Evolutionary conservation across 2,888 invertebrate species (phyloP).

Genomic region (Koerneria pararmatus): DNA sequence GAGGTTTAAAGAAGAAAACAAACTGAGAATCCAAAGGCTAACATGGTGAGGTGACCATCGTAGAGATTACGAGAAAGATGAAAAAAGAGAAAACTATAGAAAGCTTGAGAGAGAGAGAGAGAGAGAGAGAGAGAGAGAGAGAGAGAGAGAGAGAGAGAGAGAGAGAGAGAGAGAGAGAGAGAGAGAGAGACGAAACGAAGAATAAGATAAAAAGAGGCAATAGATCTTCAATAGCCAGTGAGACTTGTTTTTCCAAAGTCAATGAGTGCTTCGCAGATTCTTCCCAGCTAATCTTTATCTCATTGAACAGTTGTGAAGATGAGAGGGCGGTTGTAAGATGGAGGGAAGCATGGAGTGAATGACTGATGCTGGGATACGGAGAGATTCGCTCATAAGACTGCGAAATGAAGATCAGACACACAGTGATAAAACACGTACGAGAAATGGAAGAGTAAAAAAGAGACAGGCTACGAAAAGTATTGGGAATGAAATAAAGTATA

Average conservation of each 20-base stretch:
- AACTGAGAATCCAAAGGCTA: too few species aligned
- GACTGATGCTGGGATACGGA: background rate
- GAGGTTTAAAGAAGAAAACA: too few species aligned
- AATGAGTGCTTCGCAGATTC: too few species aligned
- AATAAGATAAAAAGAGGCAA: too few species aligned
- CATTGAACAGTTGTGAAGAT: too few species aligned
- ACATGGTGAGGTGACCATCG: background rate
- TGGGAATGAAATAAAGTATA: background rate
- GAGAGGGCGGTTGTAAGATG: background rate
- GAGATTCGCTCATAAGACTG: background rate
- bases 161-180: background rate
- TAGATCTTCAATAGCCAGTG: too few species aligned
- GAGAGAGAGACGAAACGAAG: background rate
- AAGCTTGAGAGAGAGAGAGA: background rate
- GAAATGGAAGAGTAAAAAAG: too few species aligned
- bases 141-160: conserved; percentile 6
- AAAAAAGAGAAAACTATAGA: background rate
- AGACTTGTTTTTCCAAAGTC: too few species aligned
- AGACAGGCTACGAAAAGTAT: background rate
- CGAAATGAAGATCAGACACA: background rate
- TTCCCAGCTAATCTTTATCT: too few species aligned
- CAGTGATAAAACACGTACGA: background rate
- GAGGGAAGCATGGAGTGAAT: background rate
- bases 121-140: background rate
- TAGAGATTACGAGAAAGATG: background rate